phyloP scores from a whole-genome alignment of 2,113 vertebrate species.

The Cardinalis cardinalis region DNA sequence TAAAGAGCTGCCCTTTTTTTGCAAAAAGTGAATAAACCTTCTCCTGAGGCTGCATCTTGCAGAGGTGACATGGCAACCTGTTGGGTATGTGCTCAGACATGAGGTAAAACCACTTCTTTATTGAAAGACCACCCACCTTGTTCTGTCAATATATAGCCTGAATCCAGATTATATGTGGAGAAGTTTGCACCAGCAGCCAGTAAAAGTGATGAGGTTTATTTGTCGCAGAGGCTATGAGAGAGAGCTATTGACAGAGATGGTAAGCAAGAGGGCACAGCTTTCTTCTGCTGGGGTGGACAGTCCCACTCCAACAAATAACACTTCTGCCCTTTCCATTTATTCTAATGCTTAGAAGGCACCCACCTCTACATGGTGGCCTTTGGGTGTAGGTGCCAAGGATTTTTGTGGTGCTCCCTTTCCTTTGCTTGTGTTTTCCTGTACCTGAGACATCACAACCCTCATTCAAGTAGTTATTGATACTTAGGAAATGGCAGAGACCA shows the following conservation, averaged over 20 bases:
- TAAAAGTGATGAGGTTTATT: background rate
- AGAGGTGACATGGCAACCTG: background rate
- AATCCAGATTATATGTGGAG: background rate
- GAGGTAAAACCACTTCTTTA: background rate
- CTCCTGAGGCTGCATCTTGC: background rate
- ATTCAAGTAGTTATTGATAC: fast-evolving
- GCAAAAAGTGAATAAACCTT: background rate
- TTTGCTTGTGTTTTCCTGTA: background rate
- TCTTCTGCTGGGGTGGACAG: background rate
- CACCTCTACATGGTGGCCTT: background rate
- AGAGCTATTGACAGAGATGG: background rate
- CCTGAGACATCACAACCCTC: background rate
- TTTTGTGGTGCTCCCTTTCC: background rate
- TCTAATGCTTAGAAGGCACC: background rate
- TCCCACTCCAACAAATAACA: background rate
- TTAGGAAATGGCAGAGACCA: fast-evolving
- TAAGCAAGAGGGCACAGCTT: background rate
- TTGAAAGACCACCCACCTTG: background rate
- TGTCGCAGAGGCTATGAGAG: background rate
- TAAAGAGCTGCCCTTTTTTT: background rate
- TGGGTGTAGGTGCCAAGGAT: background rate
- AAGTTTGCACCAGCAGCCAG: background rate
- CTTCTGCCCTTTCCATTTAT: background rate
- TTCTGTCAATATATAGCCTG: background rate
- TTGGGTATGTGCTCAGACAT: background rate